Evolutionary conservation across 2,888 invertebrate genomes (phyloP), one percentile per base, ranked within the genome.

Genomic region (Germaria angustata): DNA sequence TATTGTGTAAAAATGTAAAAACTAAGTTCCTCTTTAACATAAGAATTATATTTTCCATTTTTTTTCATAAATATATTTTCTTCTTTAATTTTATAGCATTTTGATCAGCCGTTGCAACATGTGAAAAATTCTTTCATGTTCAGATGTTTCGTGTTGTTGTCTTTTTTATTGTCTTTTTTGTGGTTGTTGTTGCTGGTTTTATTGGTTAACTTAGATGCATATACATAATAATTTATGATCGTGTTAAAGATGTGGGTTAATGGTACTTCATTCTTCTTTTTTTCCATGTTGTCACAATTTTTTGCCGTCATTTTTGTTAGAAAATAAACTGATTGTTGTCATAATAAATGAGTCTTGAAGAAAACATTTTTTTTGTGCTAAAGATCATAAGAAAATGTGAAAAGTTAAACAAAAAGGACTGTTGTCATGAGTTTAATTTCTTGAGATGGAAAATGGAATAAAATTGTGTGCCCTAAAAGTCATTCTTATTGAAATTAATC

Each of bases 241-340:
- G 90, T 90, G 89, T 89, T 90, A 89, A 87, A 90, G 90, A 91
- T 91, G 91, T 91, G 91, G 90, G 90, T 91, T 91, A 91, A 90
- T 91, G 91, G 91, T 91, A 73, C 81, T 69, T 69, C 15, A 57
- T 34, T 55, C 53, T 28, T 73, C 49, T 71, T 57, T 63, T 44
- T 1, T 57, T 15, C 13, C 61, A 11, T 24, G 49, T 51, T 53
- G 61, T 81, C 81, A 76, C 55, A 41, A 51, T 49, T 69, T 77
- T 49, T 53, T 57, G 3, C n/a, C 15, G 32, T 17, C 20, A 55
- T 36, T 57, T 80, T 71, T 17, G 61, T 63, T 49, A n/a, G 49
- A 81, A 49, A 55, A 61, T 59, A 20, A 68, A 73, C 53, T 73
- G 66, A 32, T 55, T 63, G 81, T 78, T 81, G 78, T 73, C 81